phyloP scores from a whole-genome alignment of 2,888 invertebrate species.

The Tipula unca region DNA sequence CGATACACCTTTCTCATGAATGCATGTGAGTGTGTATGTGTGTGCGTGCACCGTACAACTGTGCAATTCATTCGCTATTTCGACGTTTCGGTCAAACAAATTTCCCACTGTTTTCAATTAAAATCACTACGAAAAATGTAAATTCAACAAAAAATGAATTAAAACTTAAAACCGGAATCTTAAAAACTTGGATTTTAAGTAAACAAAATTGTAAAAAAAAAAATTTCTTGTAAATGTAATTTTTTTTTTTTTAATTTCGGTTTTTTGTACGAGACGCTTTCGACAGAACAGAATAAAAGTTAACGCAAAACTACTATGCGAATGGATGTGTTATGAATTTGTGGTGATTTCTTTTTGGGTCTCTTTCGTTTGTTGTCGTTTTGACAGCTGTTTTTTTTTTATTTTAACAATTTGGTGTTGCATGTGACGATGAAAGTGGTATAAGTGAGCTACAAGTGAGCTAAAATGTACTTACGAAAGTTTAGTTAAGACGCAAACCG shows the following conservation, averaged over 20 bases:
- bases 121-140: neutral
- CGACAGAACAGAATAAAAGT: conserved; percentile 4
- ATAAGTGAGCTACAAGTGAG: neutral
- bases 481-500: neutral
- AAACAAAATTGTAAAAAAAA: neutral
- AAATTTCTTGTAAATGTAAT: neutral
- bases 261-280: neutral
- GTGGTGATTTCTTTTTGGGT: neutral
- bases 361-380: conserved; percentile 4
- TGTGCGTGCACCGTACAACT: neutral
- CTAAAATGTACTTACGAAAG: neutral
- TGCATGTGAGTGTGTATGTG: neutral
- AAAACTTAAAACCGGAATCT: neutral
- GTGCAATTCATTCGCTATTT: neutral
- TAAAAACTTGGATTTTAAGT: neutral
- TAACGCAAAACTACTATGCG: neutral
- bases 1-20: neutral
- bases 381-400: neutral
- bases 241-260: neutral
- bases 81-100: neutral
- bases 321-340: neutral
- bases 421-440: neutral
- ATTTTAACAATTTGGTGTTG: neutral
- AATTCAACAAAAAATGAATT: neutral
- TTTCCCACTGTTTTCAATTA: neutral